Conservation (phyloP, 1,140 invertebrate species). For the Scylla paramamosain region DNA sequence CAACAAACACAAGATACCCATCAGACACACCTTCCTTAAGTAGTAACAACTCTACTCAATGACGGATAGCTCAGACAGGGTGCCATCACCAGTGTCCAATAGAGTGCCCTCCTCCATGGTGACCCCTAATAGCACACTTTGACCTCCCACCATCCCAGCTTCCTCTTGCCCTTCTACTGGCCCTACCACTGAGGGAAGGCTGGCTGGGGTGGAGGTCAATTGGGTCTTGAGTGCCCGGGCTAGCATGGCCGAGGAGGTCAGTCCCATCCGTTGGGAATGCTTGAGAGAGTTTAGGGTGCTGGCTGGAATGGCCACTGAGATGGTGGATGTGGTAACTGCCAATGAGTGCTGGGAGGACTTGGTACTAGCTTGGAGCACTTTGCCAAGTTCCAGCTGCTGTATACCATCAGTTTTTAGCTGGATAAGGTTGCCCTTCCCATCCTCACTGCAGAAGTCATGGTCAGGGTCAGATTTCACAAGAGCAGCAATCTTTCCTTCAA, state of each 20-base stretch:
- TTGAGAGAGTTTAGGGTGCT: constrained; percentile 63
- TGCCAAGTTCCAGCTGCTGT: constrained; percentile 68
- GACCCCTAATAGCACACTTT: constrained; percentile 64
- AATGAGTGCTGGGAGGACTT: constrained; percentile 65
- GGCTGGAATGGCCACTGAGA: constrained; percentile 68
- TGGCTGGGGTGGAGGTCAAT: constrained; percentile 45
- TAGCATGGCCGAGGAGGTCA: constrained; percentile 51
- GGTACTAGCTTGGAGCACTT: constrained; percentile 53
- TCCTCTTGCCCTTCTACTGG: constrained; percentile 49
- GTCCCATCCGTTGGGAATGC: constrained; percentile 45
- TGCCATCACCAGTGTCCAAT: constrained; percentile 69
- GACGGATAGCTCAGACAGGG: constrained; percentile 69
- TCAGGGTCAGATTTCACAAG: constrained; percentile 61
- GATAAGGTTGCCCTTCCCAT: constrained; percentile 55
- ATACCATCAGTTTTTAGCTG: constrained; percentile 65
- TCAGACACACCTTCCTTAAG: not conserved
- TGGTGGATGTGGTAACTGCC: constrained; percentile 66
- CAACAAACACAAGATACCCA: not conserved
- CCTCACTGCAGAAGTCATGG: constrained; percentile 52
- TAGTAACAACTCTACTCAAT: constrained; percentile 52
- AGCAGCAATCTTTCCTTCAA: constrained; percentile 70
- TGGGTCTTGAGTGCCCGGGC: constrained; percentile 66
- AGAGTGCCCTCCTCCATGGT: constrained; percentile 72
- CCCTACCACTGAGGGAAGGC: constrained; percentile 49
- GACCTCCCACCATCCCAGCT: constrained; percentile 50